Evolutionary conservation across 2,797 vertebrate genomes (phyloP), one percentile per base, ranked within the genome.

Genomic region (Nothura maculosa): DNA sequence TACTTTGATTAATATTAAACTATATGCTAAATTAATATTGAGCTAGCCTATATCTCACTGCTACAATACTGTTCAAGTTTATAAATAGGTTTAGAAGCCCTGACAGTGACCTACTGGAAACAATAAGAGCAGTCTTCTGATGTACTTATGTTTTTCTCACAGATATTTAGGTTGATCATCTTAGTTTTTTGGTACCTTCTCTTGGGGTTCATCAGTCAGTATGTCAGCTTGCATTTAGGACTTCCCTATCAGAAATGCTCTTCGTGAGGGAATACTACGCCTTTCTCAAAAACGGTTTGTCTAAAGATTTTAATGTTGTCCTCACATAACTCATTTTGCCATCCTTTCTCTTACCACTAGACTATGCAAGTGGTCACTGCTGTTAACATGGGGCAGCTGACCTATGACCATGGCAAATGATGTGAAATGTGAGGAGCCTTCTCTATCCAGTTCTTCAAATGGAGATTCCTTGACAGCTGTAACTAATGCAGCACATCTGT

Each of bases 361-460:
- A 8, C 76, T 64, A 19, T 62, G 1, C 28, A 57, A 47, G 17
- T 32, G 19, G 25, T 81, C 24, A 19, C 28, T 81, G 45, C 62
- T 64, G 28, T 22, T 75, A 6, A 48, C 5, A 7, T 24, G 19
- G 32, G 30, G 3, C 54, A 36, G 28, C 6, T 62, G 57, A 36
- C 15, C 12, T 27, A 12, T 50, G 74, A 24, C 30, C 2, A 7
- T 47, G 10, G 19, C 18, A 52, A 78, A 38, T 30, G 0, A 25
- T 67, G 12, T 47, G 24, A 58, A 60, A 79, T 36, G 25, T 0
- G 6, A 67, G 11, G 0, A 1, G 1, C 24, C 28, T 24, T 21
- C 2, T 24, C 57, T 6, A 13, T 66, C 1, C 0, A 0, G 10
- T 42, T 86, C 45, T 48, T 63, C 42, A 42, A 75, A 69, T 5